Percentiles rank a stretch among this genome's conserved stretches.
Evolutionary conservation across 2,888 invertebrate species (phyloP).

Genomic region (Eupithecia subfuscata): DNA sequence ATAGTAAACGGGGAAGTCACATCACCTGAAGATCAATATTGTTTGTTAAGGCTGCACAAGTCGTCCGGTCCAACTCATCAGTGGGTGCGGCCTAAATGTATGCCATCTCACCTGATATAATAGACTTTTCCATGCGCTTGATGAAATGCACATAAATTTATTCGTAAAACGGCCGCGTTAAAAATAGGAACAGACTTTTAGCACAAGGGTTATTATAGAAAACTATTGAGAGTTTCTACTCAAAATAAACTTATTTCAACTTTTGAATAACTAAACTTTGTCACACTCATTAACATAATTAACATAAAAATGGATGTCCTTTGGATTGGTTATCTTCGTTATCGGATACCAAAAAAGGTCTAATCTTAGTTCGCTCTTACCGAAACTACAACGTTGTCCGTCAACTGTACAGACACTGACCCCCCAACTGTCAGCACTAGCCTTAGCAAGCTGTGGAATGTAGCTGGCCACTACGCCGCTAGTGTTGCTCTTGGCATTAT

Average conservation of each 20-base stretch:
- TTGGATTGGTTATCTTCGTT: slow-evolving; percentile 61
- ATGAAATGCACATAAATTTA: too few relatives aligned
- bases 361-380: slow-evolving; percentile 48
- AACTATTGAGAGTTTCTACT: too few relatives aligned
- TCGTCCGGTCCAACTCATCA: too few relatives aligned
- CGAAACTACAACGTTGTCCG: slow-evolving; percentile 96
- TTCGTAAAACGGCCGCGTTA: too few relatives aligned
- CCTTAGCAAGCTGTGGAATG: slow-evolving; percentile 96
- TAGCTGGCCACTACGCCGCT: slow-evolving; percentile 96
- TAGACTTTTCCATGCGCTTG: too few relatives aligned
- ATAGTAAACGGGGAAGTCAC: slow-evolving; percentile 95
- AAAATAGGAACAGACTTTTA: too few relatives aligned
- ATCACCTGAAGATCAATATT: slow-evolving; percentile 85
- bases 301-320: not conserved
- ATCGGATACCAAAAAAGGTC: slow-evolving; percentile 62
- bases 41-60: too few relatives aligned
- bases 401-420: slow-evolving; percentile 98
- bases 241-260: too few relatives aligned
- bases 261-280: too few relatives aligned
- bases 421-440: slow-evolving; percentile 96
- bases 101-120: too few relatives aligned
- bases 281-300: not conserved
- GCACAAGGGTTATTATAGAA: too few relatives aligned
- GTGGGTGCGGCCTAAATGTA: too few relatives aligned
- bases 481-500: slow-evolving; percentile 92